Conservation (phyloP, 2,113 vertebrate species). For the Brachypodius melanocephalos region DNA sequence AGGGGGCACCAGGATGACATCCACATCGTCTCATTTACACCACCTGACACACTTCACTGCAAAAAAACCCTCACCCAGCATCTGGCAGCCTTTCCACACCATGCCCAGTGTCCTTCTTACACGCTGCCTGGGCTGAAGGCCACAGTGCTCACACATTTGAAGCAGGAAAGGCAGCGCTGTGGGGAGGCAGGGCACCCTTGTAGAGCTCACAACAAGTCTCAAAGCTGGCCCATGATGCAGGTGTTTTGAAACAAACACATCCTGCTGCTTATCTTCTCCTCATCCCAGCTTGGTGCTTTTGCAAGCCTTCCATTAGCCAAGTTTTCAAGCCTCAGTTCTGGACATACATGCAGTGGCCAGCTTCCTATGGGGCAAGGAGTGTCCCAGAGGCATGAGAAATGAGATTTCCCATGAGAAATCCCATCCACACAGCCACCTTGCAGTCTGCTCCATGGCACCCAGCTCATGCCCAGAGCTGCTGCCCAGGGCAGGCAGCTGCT, state of each 20-base stretch:
- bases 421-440: fast-evolving
- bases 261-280: background rate
- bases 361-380: background rate
- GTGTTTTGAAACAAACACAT: background rate
- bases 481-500: background rate
- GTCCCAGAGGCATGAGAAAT: background rate
- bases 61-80: background rate
- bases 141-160: background rate
- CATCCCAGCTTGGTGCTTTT: background rate
- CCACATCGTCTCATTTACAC: fast-evolving
- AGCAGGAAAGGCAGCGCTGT: fast-evolving
- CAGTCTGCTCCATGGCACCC: background rate
- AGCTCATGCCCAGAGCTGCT: background rate
- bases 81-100: background rate
- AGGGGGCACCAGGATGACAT: background rate
- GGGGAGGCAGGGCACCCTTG: fast-evolving
- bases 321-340: background rate
- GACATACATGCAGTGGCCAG: background rate
- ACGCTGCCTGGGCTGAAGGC: fast-evolving
- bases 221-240: background rate
- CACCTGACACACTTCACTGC: background rate
- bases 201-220: background rate
- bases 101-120: background rate
- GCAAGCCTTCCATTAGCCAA: background rate
- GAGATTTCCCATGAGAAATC: background rate